phyloP scores from a whole-genome alignment of 2,797 vertebrate species.

The Falco novaeseelandiae region DNA sequence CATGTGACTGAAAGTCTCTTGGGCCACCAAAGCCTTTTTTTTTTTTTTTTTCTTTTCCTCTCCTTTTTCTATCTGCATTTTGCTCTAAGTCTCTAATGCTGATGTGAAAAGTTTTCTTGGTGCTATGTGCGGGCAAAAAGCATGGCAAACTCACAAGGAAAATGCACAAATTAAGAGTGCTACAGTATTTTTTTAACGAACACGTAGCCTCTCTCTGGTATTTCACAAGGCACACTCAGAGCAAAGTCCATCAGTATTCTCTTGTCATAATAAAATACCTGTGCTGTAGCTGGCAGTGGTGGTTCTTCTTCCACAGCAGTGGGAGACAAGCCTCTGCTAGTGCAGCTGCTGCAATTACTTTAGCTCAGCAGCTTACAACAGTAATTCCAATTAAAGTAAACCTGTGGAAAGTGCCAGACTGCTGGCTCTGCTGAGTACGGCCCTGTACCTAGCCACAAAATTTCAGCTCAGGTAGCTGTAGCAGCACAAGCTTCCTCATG shows the following conservation, averaged over 20 bases:
- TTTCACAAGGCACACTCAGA: not conserved
- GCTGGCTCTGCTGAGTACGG: not conserved
- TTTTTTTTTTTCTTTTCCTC: not conserved
- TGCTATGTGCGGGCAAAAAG: not conserved
- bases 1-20: not conserved
- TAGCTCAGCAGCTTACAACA: not conserved
- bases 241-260: not conserved
- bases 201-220: not conserved
- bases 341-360: not conserved
- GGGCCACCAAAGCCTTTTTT: not conserved
- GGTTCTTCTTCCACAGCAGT: not conserved
- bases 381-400: not conserved
- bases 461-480: not conserved
- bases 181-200: not conserved
- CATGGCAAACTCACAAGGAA: not conserved
- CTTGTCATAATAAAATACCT: not conserved
- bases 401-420: not conserved
- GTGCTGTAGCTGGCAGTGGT: not conserved
- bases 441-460: not conserved
- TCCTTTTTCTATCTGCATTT: not conserved
- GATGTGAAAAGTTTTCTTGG: not conserved
- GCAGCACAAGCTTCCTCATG: not conserved
- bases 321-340: not conserved
- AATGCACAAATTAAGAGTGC: not conserved
- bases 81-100: not conserved